phyloP scores from a whole-genome alignment of 2,888 invertebrate genomes.

The Sphinx pinastri region DNA sequence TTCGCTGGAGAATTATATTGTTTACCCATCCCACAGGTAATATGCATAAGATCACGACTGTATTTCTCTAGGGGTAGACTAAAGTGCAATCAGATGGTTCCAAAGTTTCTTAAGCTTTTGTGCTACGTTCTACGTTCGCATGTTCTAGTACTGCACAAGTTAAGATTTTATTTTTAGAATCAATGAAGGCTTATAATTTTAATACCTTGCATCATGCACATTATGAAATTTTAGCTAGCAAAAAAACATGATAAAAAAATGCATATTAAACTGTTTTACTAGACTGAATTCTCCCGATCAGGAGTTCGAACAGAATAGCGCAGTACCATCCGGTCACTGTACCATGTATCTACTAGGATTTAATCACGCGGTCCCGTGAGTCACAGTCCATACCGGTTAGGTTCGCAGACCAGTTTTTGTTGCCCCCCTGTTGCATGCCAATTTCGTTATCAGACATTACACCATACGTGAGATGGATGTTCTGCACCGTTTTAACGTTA shows the following conservation, averaged over 20 bases:
- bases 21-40: background rate
- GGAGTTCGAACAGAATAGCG: no score
- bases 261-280: background rate
- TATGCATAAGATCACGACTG: background rate
- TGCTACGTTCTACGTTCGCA: no score
- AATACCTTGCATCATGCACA: no score
- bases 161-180: no score
- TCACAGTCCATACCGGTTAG: constrained; percentile 10
- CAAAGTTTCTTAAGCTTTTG: no score
- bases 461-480: constrained; percentile 17
- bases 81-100: no score
- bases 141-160: no score
- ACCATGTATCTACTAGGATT: constrained; percentile 23
- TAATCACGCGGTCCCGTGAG: constrained; percentile 7
- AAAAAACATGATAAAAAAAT: no score
- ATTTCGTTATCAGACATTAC: constrained; percentile 16
- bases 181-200: no score
- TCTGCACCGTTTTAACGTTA: background rate
- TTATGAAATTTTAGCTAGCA: no score
- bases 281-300: background rate
- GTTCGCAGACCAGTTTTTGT: constrained; percentile 10
- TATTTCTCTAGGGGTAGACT: no score
- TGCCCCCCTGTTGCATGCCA: constrained; percentile 11
- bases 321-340: constrained; percentile 3
- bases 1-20: constrained; percentile 1